A percentile compares a stretch with the other conserved stretches of the same genome.
These are phyloP conservation scores for Serripes groenlandicus DNA, from an alignment of 2,888 invertebrate species.

Conservation along the genomic window DNA sequence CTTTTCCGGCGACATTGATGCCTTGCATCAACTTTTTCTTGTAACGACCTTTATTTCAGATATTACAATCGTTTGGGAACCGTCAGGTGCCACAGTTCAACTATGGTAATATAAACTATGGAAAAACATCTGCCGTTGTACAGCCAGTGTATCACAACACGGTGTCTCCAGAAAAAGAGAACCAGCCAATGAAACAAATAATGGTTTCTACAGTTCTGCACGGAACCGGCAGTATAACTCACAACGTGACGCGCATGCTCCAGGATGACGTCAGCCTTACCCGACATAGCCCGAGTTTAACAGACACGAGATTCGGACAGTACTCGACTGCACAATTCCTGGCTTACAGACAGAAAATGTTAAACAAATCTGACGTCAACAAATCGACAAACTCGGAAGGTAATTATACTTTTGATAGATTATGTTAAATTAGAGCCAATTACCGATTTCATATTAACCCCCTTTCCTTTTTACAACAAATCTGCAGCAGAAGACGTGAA, in stretches of 20 bases:
- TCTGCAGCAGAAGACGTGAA: too few relatives aligned
- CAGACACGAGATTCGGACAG: conserved; percentile 18
- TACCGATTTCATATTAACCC: background rate
- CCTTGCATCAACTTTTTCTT: too few relatives aligned
- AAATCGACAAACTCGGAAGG: conserved; percentile 16
- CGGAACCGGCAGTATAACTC: conserved; percentile 58
- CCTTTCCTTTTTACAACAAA: background rate
- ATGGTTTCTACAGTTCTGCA: conserved; percentile 53
- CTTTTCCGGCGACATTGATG: too few relatives aligned
- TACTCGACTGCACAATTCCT: conserved; percentile 49
- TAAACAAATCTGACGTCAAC: conserved; percentile 6
- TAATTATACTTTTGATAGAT: too few relatives aligned
- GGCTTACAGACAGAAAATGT: conserved; percentile 3
- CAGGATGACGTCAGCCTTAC: conserved; percentile 9
- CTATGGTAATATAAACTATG: background rate
- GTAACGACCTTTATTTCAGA: conserved; percentile 38
- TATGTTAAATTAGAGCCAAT: background rate
- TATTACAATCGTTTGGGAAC: conserved; percentile 45
- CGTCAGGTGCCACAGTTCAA: conserved; percentile 20
- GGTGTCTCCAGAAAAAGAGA: conserved; percentile 59
- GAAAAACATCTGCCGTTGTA: conserved; percentile 52
- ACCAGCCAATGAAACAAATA: conserved; percentile 37
- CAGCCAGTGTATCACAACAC: conserved; percentile 48
- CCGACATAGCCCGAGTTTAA: conserved; percentile 1
- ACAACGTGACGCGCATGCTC: conserved; percentile 61